A percentile compares a stretch with the other conserved stretches of the same genome.
Conservation (phyloP, 2,888 invertebrate genomes). For the Trissolcus brochymenae region DNA sequence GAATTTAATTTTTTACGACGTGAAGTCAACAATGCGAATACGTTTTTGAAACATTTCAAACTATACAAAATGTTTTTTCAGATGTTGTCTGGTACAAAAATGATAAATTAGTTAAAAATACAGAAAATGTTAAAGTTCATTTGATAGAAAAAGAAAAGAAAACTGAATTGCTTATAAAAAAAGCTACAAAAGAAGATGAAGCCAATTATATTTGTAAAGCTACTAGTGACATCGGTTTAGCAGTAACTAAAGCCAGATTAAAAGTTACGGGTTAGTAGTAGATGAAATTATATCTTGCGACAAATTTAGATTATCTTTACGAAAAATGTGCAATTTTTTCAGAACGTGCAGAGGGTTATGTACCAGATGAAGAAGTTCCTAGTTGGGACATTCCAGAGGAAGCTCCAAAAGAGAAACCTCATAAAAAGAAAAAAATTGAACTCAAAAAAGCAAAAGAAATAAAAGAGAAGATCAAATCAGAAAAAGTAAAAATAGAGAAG, state of each 20-base stretch:
- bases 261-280: slow-evolving; percentile 78
- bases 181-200: slow-evolving; percentile 81
- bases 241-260: slow-evolving; percentile 86
- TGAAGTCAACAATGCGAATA: no score
- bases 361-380: slow-evolving; percentile 76
- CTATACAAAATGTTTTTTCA: slow-evolving; percentile 73
- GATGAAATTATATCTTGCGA: no score
- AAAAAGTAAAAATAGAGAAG: slow-evolving; percentile 77
- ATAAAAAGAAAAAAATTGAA: slow-evolving; percentile 70
- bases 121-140: slow-evolving; percentile 84
- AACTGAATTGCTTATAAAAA: slow-evolving; percentile 83
- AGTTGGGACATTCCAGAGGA: slow-evolving; percentile 60
- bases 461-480: slow-evolving; percentile 77
- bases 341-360: slow-evolving; percentile 74
- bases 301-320: no score
- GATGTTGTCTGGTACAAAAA: slow-evolving; percentile 93
- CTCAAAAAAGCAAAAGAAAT: slow-evolving; percentile 77
- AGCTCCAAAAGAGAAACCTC: slow-evolving; percentile 62
- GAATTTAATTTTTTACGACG: neutral
- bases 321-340: slow-evolving; percentile 37
- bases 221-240: slow-evolving; percentile 89
- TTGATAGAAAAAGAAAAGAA: slow-evolving; percentile 81
- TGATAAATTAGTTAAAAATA: slow-evolving; percentile 86
- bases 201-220: slow-evolving; percentile 91
- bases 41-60: neutral